These are phyloP conservation scores for Dinothrombium tinctorium DNA, from an alignment of 1,140 invertebrate genomes.

Conservation along the genomic window DNA sequence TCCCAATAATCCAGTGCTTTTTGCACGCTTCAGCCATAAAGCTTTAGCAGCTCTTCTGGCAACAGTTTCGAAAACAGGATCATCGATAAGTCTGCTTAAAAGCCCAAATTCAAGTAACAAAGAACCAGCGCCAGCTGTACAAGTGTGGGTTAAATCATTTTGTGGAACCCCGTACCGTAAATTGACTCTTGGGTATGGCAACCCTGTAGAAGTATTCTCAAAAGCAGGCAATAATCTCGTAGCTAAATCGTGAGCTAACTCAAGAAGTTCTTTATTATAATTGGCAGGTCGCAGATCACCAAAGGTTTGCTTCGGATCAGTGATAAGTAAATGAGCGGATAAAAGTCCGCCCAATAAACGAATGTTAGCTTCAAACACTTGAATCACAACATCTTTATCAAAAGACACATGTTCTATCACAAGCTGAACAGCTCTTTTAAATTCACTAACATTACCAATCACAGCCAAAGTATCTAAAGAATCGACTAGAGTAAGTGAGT, in stretches of 20 bases:
- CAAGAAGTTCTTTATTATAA: slow-evolving; percentile 34
- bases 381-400: slow-evolving; percentile 36
- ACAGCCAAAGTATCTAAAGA: slow-evolving; percentile 29
- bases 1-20: slow-evolving; percentile 37
- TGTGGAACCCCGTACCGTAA: slow-evolving; percentile 29
- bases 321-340: slow-evolving; percentile 40
- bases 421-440: slow-evolving; percentile 33
- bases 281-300: slow-evolving; percentile 29
- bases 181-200: slow-evolving; percentile 39
- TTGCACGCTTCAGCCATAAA: slow-evolving; percentile 31
- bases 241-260: slow-evolving; percentile 35
- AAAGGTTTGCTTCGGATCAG: slow-evolving; percentile 30
- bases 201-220: slow-evolving; percentile 29
- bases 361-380: slow-evolving; percentile 33
- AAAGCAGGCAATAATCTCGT: slow-evolving; percentile 34
- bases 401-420: slow-evolving; percentile 35
- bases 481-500: slow-evolving; percentile 30
- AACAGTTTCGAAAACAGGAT: slow-evolving; percentile 34
- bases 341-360: slow-evolving; percentile 37
- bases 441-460: slow-evolving; percentile 30
- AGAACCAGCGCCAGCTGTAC: slow-evolving; percentile 38
- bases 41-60: slow-evolving; percentile 30
- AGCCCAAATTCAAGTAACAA: slow-evolving; percentile 39
- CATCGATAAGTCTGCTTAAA: slow-evolving; percentile 31
- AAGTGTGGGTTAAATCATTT: slow-evolving; percentile 30